Conservation (phyloP, 2,797 vertebrate genomes). For the Semotilus atromaculatus region DNA sequence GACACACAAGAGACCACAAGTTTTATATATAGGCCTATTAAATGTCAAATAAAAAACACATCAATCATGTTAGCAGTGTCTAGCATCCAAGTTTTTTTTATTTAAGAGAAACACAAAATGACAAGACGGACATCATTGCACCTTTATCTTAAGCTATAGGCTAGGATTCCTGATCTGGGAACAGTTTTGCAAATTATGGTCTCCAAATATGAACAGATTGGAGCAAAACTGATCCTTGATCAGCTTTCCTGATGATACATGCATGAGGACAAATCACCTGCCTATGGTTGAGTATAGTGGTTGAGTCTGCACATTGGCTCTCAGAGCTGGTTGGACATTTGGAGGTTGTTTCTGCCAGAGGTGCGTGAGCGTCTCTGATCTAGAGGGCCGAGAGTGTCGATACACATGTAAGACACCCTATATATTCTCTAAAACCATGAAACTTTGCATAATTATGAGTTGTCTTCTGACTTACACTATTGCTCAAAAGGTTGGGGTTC, state of each 20-base stretch:
- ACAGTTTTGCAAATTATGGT: slow-evolving; percentile 38
- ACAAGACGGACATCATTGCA: not conserved
- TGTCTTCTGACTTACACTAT: not conserved
- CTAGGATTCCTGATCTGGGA: slow-evolving; percentile 50
- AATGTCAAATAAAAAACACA: not conserved
- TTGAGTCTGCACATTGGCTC: slow-evolving; percentile 71
- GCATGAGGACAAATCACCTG: slow-evolving; percentile 74
- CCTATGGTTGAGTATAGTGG: slow-evolving; percentile 53
- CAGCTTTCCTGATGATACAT: slow-evolving; percentile 59
- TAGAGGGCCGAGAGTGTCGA: slow-evolving; percentile 79
- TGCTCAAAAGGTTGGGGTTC: not conserved
- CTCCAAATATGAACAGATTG: slow-evolving; percentile 11
- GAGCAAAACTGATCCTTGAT: slow-evolving; percentile 49
- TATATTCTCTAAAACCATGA: not conserved
- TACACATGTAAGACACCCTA: slow-evolving; percentile 61
- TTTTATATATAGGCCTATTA: not conserved
- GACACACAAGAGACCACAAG: not conserved
- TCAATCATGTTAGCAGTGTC: not conserved
- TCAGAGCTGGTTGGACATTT: slow-evolving; percentile 82
- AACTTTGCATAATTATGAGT: not conserved
- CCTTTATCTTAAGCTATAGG: slow-evolving; percentile 7
- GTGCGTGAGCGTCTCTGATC: slow-evolving; percentile 75
- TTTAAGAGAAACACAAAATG: not conserved
- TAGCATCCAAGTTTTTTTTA: not conserved
- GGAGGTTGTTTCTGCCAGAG: slow-evolving; percentile 65